Evolutionary conservation across 2,888 invertebrate genomes (phyloP).

Genomic region (Nephrotoma flavescens): DNA sequence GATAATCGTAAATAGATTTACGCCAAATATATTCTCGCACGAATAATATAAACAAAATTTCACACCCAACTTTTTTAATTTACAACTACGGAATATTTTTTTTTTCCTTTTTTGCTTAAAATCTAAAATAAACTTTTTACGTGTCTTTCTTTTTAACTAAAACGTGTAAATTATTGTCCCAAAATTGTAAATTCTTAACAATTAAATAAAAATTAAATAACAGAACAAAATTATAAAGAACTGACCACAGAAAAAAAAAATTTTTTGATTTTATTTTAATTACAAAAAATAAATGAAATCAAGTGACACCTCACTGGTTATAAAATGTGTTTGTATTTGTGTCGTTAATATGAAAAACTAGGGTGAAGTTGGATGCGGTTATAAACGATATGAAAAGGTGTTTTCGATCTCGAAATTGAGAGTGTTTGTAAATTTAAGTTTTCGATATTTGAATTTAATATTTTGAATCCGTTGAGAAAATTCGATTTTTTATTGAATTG

Average conservation of each 20-base stretch:
- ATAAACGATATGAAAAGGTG: not conserved
- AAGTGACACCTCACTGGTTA: conserved; percentile 6
- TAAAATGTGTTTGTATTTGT: not conserved
- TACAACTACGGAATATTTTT: not conserved
- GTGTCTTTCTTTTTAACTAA: not conserved
- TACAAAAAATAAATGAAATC: conserved; percentile 5
- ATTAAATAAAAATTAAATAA: not conserved
- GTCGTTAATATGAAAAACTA: not conserved
- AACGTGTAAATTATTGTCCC: not conserved
- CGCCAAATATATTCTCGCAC: not conserved
- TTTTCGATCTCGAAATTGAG: not conserved
- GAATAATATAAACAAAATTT: not conserved
- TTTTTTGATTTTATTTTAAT: not conserved
- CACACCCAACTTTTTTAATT: not conserved
- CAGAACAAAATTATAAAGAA: not conserved
- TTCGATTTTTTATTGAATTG: too few species aligned
- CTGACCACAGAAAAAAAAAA: not conserved
- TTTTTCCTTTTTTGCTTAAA: not conserved
- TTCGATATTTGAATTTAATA: too few species aligned
- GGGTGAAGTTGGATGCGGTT: not conserved
- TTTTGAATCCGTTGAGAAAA: too few species aligned
- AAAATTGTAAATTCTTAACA: not conserved
- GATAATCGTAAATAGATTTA: not conserved
- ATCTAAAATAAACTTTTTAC: not conserved
- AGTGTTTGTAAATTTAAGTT: too few species aligned